Percentiles rank a stretch among this genome's conserved stretches.
Evolutionary conservation across 2,113 vertebrate species (phyloP).

Genomic region (Galbula dea): DNA sequence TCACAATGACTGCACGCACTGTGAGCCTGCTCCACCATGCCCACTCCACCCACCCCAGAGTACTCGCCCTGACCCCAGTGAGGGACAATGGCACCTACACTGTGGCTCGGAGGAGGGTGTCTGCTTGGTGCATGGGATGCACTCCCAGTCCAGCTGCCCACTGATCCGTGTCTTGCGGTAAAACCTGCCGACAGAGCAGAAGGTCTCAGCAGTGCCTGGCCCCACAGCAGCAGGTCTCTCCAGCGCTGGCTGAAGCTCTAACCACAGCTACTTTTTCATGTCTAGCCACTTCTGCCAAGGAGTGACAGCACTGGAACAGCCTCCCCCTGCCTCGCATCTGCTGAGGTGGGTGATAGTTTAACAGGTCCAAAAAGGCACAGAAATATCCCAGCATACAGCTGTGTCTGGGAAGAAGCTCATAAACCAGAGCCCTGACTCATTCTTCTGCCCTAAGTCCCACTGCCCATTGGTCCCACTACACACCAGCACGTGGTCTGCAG

Average conservation of each 20-base stretch:
- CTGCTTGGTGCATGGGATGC: conserved; percentile 79
- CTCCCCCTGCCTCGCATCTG: rapidly evolving
- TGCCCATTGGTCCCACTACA: rapidly evolving
- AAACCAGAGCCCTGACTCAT: rapidly evolving
- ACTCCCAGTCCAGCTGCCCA: conserved; percentile 80
- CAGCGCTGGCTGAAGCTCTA: rapidly evolving
- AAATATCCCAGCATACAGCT: neutral
- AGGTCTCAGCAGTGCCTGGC: neutral
- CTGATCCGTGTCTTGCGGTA: conserved; percentile 80
- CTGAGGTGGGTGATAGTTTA: neutral
- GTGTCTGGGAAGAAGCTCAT: neutral
- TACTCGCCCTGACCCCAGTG: rapidly evolving
- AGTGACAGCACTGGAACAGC: neutral
- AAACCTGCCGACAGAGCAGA: conserved; percentile 69
- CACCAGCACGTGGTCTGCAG: neutral
- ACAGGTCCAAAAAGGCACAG: neutral
- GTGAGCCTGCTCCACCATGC: rapidly evolving
- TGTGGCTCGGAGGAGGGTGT: conserved; percentile 69
- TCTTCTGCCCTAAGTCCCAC: neutral
- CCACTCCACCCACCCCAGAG: neutral
- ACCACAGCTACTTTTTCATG: neutral
- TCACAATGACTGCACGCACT: rapidly evolving
- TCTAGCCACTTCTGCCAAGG: neutral
- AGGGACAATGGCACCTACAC: conserved; percentile 62
- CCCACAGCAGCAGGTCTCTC: rapidly evolving